A percentile compares a stretch with the other conserved stretches of the same genome.
Evolutionary conservation across 2,888 invertebrate species (phyloP).

Genomic region (Electrophaes corylata): DNA sequence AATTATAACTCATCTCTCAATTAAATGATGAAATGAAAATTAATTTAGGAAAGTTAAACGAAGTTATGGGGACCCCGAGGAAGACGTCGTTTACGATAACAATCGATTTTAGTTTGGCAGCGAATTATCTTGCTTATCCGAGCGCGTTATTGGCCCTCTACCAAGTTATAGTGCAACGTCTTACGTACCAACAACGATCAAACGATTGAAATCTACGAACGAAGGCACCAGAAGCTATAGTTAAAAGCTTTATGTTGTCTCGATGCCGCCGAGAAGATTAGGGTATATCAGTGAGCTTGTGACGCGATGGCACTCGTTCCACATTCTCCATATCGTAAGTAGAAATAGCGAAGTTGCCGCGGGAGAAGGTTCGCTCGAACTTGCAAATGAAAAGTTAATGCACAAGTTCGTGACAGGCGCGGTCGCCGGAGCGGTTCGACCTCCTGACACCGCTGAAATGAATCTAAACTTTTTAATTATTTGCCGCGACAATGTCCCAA

Average conservation of each 20-base stretch:
- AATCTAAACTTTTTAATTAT: slow-evolving; percentile 75
- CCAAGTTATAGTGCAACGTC: slow-evolving; percentile 29
- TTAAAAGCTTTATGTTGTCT: slow-evolving; percentile 26
- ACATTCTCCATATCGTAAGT: slow-evolving; percentile 56
- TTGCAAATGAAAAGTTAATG: slow-evolving; percentile 81
- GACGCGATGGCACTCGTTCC: slow-evolving; percentile 28
- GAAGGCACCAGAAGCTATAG: slow-evolving; percentile 22
- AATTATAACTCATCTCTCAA: slow-evolving; percentile 77
- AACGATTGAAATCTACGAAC: slow-evolving; percentile 28
- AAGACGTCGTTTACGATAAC: slow-evolving; percentile 56
- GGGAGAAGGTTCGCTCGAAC: slow-evolving; percentile 64
- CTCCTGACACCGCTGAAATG: slow-evolving; percentile 61
- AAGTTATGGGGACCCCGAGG: slow-evolving; percentile 63
- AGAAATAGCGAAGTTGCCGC: slow-evolving; percentile 59
- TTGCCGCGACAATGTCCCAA: slow-evolving; percentile 55
- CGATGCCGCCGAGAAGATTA: slow-evolving; percentile 26
- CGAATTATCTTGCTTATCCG: slow-evolving; percentile 28
- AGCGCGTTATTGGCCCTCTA: slow-evolving; percentile 29
- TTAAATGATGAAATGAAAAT: slow-evolving; percentile 80
- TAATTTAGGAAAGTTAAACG: slow-evolving; percentile 77
- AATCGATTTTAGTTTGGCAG: slow-evolving; percentile 43
- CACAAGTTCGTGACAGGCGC: slow-evolving; percentile 71
- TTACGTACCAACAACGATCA: slow-evolving; percentile 16
- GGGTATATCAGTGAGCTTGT: slow-evolving; percentile 19
- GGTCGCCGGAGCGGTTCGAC: slow-evolving; percentile 58